Conservation (phyloP, 2,797 vertebrate species). For the Neosilurus hyrtlii region DNA sequence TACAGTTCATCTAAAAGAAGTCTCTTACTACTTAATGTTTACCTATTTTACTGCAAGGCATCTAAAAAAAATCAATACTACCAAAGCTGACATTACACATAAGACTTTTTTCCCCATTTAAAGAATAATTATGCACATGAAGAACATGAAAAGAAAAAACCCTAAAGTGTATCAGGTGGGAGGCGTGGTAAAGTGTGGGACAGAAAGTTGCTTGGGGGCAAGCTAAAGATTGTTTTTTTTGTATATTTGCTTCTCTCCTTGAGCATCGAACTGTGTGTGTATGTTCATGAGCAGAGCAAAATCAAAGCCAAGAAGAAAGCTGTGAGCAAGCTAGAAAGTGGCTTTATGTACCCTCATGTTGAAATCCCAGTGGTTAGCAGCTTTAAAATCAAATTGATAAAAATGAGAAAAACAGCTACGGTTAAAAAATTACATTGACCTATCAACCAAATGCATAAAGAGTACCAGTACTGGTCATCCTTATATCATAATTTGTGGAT, state of each 20-base stretch:
- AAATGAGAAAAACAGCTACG: neutral
- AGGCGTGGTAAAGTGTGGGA: neutral
- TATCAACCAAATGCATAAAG: too few relatives aligned
- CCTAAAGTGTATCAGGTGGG: neutral
- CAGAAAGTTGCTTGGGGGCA: neutral
- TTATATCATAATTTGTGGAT: too few relatives aligned
- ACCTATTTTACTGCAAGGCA: neutral
- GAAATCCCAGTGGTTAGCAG: neutral
- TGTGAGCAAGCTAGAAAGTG: neutral
- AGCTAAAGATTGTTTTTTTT: neutral
- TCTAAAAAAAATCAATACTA: neutral
- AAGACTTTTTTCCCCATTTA: neutral
- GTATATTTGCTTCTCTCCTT: neutral
- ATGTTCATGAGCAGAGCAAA: neutral
- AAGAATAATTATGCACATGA: neutral
- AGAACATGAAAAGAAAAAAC: neutral
- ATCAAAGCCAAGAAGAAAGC: neutral
- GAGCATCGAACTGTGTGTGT: neutral
- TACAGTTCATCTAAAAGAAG: neutral
- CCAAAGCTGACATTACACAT: neutral
- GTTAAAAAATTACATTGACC: neutral
- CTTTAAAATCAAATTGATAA: neutral
- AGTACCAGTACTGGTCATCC: too few relatives aligned
- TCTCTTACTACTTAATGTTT: neutral
- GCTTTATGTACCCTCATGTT: neutral